Conservation (phyloP, 2,113 vertebrate genomes). For the Neogobius melanostomus region DNA sequence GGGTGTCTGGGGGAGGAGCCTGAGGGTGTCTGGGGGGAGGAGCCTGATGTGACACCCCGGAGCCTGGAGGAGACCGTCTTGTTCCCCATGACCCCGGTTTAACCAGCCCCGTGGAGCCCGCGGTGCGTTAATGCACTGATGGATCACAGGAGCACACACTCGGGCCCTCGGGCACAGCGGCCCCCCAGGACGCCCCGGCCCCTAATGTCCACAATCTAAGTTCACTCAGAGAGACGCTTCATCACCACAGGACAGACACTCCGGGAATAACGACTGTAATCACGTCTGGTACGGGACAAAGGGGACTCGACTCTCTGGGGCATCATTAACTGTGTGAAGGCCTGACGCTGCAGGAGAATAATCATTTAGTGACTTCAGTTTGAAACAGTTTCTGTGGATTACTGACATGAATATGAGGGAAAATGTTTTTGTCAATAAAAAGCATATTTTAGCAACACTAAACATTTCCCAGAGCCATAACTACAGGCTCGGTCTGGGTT, state of each 20-base stretch:
- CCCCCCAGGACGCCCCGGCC: not conserved
- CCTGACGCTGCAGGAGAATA: too few species aligned
- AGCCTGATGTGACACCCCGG: too few species aligned
- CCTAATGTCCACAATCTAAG: slow-evolving; percentile 3
- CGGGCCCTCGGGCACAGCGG: not conserved
- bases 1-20: not conserved
- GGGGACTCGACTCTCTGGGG: not conserved
- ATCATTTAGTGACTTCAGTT: too few species aligned
- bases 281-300: not conserved
- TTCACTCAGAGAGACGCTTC: not conserved
- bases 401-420: too few species aligned
- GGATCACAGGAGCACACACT: not conserved
- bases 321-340: too few species aligned
- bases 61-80: not conserved
- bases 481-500: too few species aligned
- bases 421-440: too few species aligned
- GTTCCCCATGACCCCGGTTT: not conserved
- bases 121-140: slow-evolving; percentile 1
- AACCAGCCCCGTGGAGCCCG: not conserved
- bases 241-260: not conserved
- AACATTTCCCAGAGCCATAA: too few species aligned
- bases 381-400: too few species aligned
- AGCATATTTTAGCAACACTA: too few species aligned
- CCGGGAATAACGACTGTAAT: not conserved
- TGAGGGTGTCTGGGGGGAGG: not conserved